Percentiles rank a stretch among this genome's conserved stretches.
These are phyloP conservation scores for Galaxias olidus DNA, from an alignment of 2,797 vertebrate genomes.

Conservation along the genomic window DNA sequence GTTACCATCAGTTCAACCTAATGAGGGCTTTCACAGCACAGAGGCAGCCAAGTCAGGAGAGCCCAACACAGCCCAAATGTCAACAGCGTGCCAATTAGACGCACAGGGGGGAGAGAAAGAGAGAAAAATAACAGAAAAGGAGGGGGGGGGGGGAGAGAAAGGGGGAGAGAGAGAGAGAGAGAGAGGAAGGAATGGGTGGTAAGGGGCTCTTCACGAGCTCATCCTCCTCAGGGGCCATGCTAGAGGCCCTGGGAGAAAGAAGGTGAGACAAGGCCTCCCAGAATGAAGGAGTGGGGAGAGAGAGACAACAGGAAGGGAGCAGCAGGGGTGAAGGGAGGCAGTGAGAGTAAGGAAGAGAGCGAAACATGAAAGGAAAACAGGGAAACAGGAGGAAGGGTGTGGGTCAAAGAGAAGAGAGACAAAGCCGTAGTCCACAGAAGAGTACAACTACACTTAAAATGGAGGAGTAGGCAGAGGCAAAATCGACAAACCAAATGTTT, in stretches of 20 bases:
- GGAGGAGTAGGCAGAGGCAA: too few relatives aligned
- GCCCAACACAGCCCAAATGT: conserved; percentile 58
- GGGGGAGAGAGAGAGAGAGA: neutral
- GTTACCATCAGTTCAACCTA: conserved; percentile 49
- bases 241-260: too few relatives aligned
- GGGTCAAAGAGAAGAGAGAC: too few relatives aligned
- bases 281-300: too few relatives aligned
- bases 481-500: too few relatives aligned
- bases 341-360: conserved; percentile 24
- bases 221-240: too few relatives aligned
- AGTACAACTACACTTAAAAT: too few relatives aligned
- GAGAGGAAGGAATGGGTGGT: conserved; percentile 26
- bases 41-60: conserved; percentile 48
- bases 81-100: conserved; percentile 65
- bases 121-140: neutral
- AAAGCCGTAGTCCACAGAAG: too few relatives aligned
- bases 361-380: neutral
- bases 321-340: neutral
- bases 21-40: conserved; percentile 56
- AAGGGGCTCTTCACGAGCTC: too few relatives aligned
- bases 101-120: conserved; percentile 19
- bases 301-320: too few relatives aligned
- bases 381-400: neutral
- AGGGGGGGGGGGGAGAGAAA: neutral
- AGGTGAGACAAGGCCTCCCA: too few relatives aligned